A percentile compares a stretch with the other conserved stretches of the same genome.
Evolutionary conservation across 2,797 vertebrate species (phyloP).

Genomic region (Urophycis tenuis): DNA sequence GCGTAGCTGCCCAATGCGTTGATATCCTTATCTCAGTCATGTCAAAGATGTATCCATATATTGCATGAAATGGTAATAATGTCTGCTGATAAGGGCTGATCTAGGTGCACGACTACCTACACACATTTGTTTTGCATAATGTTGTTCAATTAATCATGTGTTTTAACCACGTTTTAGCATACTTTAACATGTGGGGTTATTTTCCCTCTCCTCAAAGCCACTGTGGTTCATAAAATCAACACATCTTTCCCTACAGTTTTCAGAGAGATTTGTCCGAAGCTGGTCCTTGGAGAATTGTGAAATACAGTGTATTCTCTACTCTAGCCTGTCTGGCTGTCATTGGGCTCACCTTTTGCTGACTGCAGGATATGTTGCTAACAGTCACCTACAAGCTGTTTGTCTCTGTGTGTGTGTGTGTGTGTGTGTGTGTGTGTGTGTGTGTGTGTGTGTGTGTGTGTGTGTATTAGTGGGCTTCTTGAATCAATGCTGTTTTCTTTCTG

Average conservation of each 20-base stretch:
- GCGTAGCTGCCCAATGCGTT: no score
- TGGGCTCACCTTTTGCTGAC: conserved; percentile 57
- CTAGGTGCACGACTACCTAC: no score
- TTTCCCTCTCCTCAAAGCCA: not conserved
- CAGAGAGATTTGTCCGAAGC: not conserved
- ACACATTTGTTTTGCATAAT: no score
- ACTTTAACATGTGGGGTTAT: not conserved
- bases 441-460: conserved; percentile 2
- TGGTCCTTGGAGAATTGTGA: conserved; percentile 52
- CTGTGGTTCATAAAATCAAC: not conserved
- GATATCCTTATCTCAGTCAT: no score
- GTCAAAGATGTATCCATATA: no score
- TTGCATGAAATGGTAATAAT: no score
- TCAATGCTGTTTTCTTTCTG: conserved; percentile 11
- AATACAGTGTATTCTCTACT: conserved; percentile 46
- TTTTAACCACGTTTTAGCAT: no score
- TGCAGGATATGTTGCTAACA: conserved; percentile 28
- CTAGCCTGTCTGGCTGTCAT: conserved; percentile 31
- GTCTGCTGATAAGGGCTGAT: no score
- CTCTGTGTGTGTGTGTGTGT: not conserved
- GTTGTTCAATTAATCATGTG: no score
- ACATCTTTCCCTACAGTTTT: not conserved
- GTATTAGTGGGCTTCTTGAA: conserved; percentile 4
- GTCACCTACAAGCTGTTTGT: not conserved
- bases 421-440: not conserved